Base-by-base conservation (phyloP, 1,140 invertebrate species). In the Bombus terrestris region DNA sequence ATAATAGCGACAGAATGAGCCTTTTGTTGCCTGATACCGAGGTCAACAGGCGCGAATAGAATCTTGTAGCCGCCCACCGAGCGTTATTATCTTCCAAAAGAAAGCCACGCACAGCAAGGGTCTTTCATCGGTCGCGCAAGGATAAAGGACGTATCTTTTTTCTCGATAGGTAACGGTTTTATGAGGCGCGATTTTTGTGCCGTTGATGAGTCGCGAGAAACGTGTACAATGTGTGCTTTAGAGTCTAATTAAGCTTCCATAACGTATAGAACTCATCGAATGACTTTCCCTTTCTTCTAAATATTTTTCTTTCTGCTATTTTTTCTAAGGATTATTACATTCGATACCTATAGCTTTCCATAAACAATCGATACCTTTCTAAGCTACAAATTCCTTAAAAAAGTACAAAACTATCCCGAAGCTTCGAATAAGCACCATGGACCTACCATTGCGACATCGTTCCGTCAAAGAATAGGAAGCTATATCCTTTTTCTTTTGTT, bases 1-100 rank as follows among this genome's bases (percentile, higher is more conserved):
- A 92, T 93, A 94, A 94, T 93, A 93, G 94, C 89, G 93, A 66
- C n/a, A 71, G 92, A 91, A 93, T 91, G 93, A 91, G 90, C 71
- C 92, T 92, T 93, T 94, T 94, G 92, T 94, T 93, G 86, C 89
- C 53, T 53, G 85, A 83, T 89, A 81, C 75, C 53, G 91, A 89
- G 91, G 89, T 91, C 93, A 91, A 86, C 90, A 90, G 81, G 88
- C 86, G 88, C 90, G 91, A 91, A 92, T 87, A 91, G 90, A 90
- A 88, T 74, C 81, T 85, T 79, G 80, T 80, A 74, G 76, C 80
- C 80, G 68, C 57, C 81, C 82, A 75, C 43, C 72, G 74, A 83
- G 87, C 87, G 87, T 91, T 88, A 90, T 90, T 87, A 91, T 92
- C 83, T 77, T 53, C 5, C 47, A 80, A 89, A 91, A 92, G 88